A percentile compares a stretch with the other conserved stretches of the same genome.
Conservation (phyloP, 2,113 vertebrate species). For the Choloepus hoffmanni region DNA sequence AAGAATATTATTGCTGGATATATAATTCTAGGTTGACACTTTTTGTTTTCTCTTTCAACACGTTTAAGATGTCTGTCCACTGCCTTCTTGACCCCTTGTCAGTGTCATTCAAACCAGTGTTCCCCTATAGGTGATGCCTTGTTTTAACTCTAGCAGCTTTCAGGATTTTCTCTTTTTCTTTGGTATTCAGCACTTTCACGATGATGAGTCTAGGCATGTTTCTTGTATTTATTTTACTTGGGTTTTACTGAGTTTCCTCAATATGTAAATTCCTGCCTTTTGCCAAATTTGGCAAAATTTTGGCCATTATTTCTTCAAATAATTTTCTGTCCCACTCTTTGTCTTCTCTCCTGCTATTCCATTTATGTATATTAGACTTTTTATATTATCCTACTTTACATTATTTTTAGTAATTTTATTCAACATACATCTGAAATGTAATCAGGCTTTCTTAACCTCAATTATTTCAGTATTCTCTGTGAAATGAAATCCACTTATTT, state of each 20-base stretch:
- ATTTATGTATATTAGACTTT: neutral
- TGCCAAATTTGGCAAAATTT: conserved; percentile 23
- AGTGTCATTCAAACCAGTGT: neutral
- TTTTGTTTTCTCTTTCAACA: neutral
- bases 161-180: neutral
- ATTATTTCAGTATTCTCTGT: neutral
- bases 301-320: neutral
- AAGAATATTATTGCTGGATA: neutral
- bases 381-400: neutral
- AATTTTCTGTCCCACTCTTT: neutral
- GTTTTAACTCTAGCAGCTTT: neutral
- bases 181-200: neutral
- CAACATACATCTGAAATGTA: neutral
- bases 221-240: conserved; percentile 2
- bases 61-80: neutral
- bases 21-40: neutral
- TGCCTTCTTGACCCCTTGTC: neutral
- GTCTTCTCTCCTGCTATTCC: neutral
- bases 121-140: neutral
- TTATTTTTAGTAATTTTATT: conserved; percentile 55
- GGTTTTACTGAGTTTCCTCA: neutral
- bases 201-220: neutral
- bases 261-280: neutral
- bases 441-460: neutral
- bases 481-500: neutral